Evolutionary conservation across 2,888 invertebrate species (phyloP).

Genomic region (Bursaphelenchus okinawaensis): DNA sequence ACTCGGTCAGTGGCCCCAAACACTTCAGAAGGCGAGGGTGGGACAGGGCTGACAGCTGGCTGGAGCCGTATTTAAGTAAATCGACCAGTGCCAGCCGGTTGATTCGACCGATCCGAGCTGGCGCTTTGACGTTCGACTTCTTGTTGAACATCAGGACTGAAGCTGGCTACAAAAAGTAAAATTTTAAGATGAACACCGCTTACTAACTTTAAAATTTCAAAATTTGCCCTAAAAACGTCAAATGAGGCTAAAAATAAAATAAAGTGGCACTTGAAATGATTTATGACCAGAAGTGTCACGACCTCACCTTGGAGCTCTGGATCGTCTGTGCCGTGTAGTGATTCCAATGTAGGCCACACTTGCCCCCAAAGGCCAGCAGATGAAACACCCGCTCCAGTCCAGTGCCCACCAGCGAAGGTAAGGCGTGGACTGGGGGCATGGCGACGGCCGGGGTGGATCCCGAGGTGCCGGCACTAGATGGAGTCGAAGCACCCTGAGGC

Average conservation of each 20-base stretch:
- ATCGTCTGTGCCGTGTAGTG: slow-evolving; percentile 34
- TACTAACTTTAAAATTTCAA: neutral
- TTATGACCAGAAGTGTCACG: neutral
- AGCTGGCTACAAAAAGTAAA: slow-evolving; percentile 36
- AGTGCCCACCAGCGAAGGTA: neutral
- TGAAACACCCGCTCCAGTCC: slow-evolving; percentile 1
- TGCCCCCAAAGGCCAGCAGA: slow-evolving; percentile 10
- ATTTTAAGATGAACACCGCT: neutral
- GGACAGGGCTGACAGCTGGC: slow-evolving; percentile 40
- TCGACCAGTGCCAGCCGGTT: slow-evolving; percentile 49
- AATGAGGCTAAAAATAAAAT: too few species aligned
- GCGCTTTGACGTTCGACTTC: slow-evolving; percentile 50
- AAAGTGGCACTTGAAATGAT: too few species aligned
- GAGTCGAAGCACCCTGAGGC: neutral
- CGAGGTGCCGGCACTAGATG: neutral
- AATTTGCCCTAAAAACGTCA: neutral
- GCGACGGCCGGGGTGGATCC: neutral
- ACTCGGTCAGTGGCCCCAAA: slow-evolving; percentile 45
- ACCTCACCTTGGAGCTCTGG: neutral
- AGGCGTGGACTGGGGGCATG: neutral
- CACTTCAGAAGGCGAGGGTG: slow-evolving; percentile 49
- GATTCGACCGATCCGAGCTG: slow-evolving; percentile 48
- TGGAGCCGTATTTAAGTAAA: slow-evolving; percentile 44
- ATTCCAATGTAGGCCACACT: slow-evolving; percentile 38
- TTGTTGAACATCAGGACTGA: slow-evolving; percentile 51